phyloP scores from a whole-genome alignment of 23 tunicate species.

The Ascidia mentula region DNA sequence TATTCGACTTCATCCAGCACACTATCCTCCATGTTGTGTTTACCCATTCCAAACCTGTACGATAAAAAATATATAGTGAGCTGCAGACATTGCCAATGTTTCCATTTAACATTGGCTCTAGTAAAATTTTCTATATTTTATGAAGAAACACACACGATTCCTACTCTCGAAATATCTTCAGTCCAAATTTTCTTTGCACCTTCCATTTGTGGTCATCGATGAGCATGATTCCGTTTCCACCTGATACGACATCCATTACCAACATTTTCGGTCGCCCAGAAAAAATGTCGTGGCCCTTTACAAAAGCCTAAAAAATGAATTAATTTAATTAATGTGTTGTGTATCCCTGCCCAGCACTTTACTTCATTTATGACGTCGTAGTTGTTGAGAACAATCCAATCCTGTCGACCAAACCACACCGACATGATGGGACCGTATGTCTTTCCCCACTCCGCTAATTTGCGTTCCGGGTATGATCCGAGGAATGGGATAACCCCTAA shows the following conservation, averaged over 20 bases:
- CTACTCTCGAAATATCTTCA: constrained; percentile 35
- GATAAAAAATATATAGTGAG: too few species aligned
- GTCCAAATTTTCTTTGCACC: constrained; percentile 25
- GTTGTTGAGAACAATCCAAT: constrained; percentile 9
- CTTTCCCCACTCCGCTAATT: constrained; percentile 22
- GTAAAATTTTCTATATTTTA: too few species aligned
- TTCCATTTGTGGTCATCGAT: constrained; percentile 35
- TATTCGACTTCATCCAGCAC: too few species aligned
- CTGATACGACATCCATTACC: background rate
- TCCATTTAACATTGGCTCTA: too few species aligned
- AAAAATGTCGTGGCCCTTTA: background rate
- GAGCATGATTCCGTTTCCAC: constrained; percentile 26
- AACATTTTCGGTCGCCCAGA: constrained; percentile 7
- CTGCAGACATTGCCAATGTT: too few species aligned
- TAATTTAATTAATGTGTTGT: too few species aligned
- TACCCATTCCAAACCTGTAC: too few species aligned
- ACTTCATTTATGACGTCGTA: constrained; percentile 11
- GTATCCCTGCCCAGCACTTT: too few species aligned
- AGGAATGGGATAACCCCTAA: constrained; percentile 20
- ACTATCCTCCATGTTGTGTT: too few species aligned
- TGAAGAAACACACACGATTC: too few species aligned
- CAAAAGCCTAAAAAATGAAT: too few species aligned
- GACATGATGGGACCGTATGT: constrained; percentile 24
- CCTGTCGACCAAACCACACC: constrained; percentile 18
- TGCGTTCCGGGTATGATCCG: background rate